Percentiles rank a stretch among this genome's conserved stretches.
These are phyloP conservation scores for Euura saliciscinereae DNA, from an alignment of 1,140 invertebrate species.

Conservation along the genomic window DNA sequence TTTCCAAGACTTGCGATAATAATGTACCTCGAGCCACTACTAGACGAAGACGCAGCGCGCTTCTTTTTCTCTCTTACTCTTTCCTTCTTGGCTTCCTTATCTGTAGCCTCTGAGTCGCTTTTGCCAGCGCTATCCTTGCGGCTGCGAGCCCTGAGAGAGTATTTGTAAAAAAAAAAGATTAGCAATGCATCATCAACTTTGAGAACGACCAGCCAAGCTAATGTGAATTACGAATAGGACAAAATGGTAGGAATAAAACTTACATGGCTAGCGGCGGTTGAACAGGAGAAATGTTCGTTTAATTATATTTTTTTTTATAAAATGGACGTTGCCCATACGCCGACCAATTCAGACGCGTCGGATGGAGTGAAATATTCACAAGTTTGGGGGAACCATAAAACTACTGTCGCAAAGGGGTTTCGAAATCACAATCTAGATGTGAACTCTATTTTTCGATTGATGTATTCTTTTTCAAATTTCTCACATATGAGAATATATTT, in stretches of 20 bases:
- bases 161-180: neutral
- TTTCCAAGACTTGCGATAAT: slow-evolving; percentile 5
- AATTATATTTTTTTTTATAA: neutral
- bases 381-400: neutral
- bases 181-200: too few species aligned
- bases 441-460: neutral
- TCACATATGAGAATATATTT: neutral
- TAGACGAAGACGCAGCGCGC: slow-evolving; percentile 75
- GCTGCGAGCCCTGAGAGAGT: slow-evolving; percentile 64
- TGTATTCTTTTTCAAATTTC: neutral
- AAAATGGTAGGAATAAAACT: neutral
- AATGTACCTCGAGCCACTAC: slow-evolving; percentile 75
- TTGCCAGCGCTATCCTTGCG: slow-evolving; percentile 62
- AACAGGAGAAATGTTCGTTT: neutral
- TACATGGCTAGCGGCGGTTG: neutral
- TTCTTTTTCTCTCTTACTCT: slow-evolving; percentile 68
- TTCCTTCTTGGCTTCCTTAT: slow-evolving; percentile 75
- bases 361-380: neutral
- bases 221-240: too few species aligned
- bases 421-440: neutral
- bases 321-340: neutral
- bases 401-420: neutral
- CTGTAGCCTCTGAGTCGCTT: slow-evolving; percentile 65
- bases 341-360: neutral
- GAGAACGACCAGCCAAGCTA: too few species aligned